Evolutionary conservation across 2,797 vertebrate genomes (phyloP).

Genomic region (Sebastes taczanowskii): DNA sequence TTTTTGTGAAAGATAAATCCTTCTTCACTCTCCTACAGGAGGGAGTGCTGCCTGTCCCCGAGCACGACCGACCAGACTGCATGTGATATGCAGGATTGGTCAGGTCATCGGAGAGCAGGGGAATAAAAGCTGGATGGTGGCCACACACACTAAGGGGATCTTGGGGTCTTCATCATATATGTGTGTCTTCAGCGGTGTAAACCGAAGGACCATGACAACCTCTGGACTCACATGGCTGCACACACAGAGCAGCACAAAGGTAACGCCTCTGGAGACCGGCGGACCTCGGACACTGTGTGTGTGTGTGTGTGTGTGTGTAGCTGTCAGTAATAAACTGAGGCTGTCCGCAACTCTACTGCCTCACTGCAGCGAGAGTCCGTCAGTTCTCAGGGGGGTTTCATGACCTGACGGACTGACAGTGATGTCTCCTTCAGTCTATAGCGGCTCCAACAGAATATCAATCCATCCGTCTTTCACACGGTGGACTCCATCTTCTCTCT

Average conservation of each 20-base stretch:
- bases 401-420: slow-evolving; percentile 43
- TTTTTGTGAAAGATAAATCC: background rate
- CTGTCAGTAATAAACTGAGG: slow-evolving; percentile 12
- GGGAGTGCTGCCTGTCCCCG: background rate
- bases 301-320: background rate
- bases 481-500: slow-evolving; percentile 17
- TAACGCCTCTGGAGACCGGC: background rate
- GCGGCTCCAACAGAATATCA: slow-evolving; percentile 14
- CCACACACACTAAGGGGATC: slow-evolving; percentile 13
- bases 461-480: slow-evolving; percentile 10
- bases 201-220: slow-evolving; percentile 25
- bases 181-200: slow-evolving; percentile 17
- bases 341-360: background rate
- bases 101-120: background rate
- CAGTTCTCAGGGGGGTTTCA: slow-evolving; percentile 18
- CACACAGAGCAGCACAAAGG: slow-evolving; percentile 16
- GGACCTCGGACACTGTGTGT: background rate
- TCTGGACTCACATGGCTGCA: slow-evolving; percentile 42
- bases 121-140: background rate
- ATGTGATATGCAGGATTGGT: background rate
- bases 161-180: slow-evolving; percentile 33
- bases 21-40: background rate
- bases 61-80: background rate
- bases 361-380: background rate
- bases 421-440: slow-evolving; percentile 33